Base-by-base conservation (phyloP, 2,888 invertebrate genomes). In the Megamerina dolium region DNA sequence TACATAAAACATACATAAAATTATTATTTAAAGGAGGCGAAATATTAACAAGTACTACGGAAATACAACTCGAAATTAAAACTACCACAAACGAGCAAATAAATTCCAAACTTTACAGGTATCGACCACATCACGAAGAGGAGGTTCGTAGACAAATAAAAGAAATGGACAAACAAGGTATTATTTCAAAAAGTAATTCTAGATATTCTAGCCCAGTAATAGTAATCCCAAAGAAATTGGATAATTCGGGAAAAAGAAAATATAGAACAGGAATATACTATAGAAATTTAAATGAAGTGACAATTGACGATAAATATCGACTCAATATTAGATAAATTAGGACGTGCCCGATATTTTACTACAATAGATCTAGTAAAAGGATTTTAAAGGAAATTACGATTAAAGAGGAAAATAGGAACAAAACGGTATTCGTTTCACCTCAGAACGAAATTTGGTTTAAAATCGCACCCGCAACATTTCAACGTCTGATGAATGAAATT, bases 291-390 rank as follows among this genome's bases (percentile, higher is more conserved):
- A 37, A 27, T 12, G 37, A 37, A 19, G 21, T 45, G 1, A 50
- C 45, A 10, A 27, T 50, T 3, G 40, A 47, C 20, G 47, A 45
- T 40, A 39, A 19, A 49, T 46, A 12, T n/a, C n/a, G 36, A 49
- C 4, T 21, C 31, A 13, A n/a, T n/a, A n/a, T n/a, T n/a, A n/a
- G n/a, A n/a, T n/a, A n/a, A n/a, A n/a, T n/a, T n/a, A n/a, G n/a
- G n/a, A n/a, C n/a, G n/a, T n/a, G n/a, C n/a, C n/a, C n/a, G n/a
- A n/a, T n/a, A n/a, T n/a, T n/a, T n/a, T n/a, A n/a, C n/a, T n/a
- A n/a, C n/a, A n/a, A n/a, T n/a, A n/a, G n/a, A n/a, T n/a, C n/a
- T n/a, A n/a, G n/a, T n/a, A n/a, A n/a, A n/a, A n/a, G n/a, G n/a
- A n/a, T n/a, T n/a, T n/a, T n/a, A n/a, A n/a, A n/a, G n/a, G n/a